Evolutionary conservation across 2,113 vertebrate genomes (phyloP), one percentile per base, ranked within the genome.

Genomic region (Zapornia atra): DNA sequence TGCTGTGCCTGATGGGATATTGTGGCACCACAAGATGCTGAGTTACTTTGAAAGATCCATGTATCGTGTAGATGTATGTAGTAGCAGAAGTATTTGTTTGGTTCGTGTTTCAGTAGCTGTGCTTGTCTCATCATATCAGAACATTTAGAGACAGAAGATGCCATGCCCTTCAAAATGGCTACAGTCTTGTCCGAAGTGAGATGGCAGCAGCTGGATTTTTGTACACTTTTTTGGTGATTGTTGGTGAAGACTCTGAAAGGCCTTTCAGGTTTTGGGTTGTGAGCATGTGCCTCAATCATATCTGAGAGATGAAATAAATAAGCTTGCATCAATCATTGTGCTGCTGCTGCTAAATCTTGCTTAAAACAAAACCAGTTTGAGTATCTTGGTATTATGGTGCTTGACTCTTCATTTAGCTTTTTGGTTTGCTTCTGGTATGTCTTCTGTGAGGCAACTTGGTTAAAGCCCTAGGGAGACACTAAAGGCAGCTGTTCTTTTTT

Each of bases 171-270:
- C 31, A 82, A 9, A 79, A 38, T 48, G 44, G 48, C 12, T 60
- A 7, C 21, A 34, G 18, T 20, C 59, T 68, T 40, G 36, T 42
- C 46, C 59, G 57, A 50, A 71, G 7, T n/a, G 20, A 12, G 44
- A 20, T 61, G n/a, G 12, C 9, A 46, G 18, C 34, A 20, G 63
- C 29, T 6, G 0, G 4, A 1, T 22, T 10, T 40, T 0, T 29
- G 6, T 50, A 10, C 15, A 31, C n/a, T 36, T 70, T 48, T 33
- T 38, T 24, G 84, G 28, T 25, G 31, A 36, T 31, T 86, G 38
- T 56, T 82, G 46, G 28, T 40, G 42, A 54, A 28, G 42, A 17
- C 18, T 48, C 44, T 50, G 13, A 46, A 84, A 60, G 25, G 4
- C 11, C 20, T 40, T 28, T 20, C n/a, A 44, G 13, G 36, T 44